Conservation (phyloP, 37 sponge, comb jelly and placozoan species). For the Ephydatia muelleri region DNA sequence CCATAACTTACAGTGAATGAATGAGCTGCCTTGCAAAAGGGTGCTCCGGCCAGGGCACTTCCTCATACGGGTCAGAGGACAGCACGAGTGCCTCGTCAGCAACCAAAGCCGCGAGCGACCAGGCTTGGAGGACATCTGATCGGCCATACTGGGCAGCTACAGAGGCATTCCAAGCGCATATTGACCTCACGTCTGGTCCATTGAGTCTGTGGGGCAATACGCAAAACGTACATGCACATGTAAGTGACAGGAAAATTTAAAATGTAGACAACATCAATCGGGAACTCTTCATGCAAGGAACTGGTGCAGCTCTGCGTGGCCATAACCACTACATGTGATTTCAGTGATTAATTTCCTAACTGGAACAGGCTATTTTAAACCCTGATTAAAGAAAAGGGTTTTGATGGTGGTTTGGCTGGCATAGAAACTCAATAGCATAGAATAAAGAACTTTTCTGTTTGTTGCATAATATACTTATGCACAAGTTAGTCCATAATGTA, state of each 20-base stretch:
- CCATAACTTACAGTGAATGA: slow-evolving; percentile 67
- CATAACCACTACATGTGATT: background rate
- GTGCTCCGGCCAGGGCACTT: slow-evolving; percentile 67
- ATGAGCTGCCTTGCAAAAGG: slow-evolving; percentile 72
- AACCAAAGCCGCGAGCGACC: slow-evolving; percentile 57
- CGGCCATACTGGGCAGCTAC: slow-evolving; percentile 38
- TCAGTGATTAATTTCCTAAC: too few species aligned
- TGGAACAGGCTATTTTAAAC: too few species aligned
- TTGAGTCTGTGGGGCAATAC: slow-evolving; percentile 15
- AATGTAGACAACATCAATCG: too few species aligned
- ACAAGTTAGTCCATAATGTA: too few species aligned
- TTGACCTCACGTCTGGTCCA: slow-evolving; percentile 32
- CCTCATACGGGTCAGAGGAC: slow-evolving; percentile 19
- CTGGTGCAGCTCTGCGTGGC: background rate
- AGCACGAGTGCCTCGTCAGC: slow-evolving; percentile 4
- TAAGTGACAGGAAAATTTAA: background rate
- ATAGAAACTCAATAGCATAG: too few species aligned
- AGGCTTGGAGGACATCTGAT: slow-evolving; percentile 68
- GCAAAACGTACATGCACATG: background rate
- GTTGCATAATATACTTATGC: too few species aligned
- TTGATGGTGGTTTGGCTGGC: too few species aligned
- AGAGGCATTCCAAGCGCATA: slow-evolving; percentile 57
- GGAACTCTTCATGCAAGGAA: background rate
- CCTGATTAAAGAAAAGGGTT: too few species aligned
- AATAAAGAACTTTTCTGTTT: too few species aligned